Conservation (phyloP, 2,888 invertebrate species). For the Microctonus aethiopoides region DNA sequence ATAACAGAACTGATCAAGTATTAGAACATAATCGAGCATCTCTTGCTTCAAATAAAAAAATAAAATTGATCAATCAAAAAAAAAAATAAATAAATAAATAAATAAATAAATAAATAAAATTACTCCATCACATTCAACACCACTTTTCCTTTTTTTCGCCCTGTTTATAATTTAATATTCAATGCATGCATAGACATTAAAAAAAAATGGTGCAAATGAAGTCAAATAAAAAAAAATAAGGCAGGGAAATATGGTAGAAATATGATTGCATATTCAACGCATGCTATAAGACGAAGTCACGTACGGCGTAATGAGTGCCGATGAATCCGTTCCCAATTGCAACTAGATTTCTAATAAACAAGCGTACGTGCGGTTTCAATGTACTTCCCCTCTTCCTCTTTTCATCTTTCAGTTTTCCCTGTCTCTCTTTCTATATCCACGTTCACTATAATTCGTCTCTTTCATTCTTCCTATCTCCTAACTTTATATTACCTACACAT, state of each 20-base stretch:
- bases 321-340: constrained; percentile 36
- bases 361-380: constrained; percentile 44
- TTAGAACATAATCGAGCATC: too few species aligned
- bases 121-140: neutral
- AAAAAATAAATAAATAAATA: too few species aligned
- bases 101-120: neutral
- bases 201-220: constrained; percentile 16
- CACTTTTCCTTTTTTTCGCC: neutral
- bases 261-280: constrained; percentile 32
- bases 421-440: neutral
- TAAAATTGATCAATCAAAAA: too few species aligned
- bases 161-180: constrained; percentile 6
- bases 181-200: neutral
- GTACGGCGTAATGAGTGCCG: constrained; percentile 31
- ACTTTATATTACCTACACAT: neutral
- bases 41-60: too few species aligned
- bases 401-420: neutral
- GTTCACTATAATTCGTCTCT: neutral
- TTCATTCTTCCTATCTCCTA: neutral
- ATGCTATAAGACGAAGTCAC: constrained; percentile 30
- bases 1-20: too few species aligned
- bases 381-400: constrained; percentile 21
- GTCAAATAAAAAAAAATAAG: constrained; percentile 9
- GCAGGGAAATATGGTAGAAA: constrained; percentile 9
- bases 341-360: constrained; percentile 44